A percentile compares a stretch with the other conserved stretches of the same genome.
phyloP scores from a whole-genome alignment of 2,888 invertebrate genomes.

The Xanthorhoe spadicearia region DNA sequence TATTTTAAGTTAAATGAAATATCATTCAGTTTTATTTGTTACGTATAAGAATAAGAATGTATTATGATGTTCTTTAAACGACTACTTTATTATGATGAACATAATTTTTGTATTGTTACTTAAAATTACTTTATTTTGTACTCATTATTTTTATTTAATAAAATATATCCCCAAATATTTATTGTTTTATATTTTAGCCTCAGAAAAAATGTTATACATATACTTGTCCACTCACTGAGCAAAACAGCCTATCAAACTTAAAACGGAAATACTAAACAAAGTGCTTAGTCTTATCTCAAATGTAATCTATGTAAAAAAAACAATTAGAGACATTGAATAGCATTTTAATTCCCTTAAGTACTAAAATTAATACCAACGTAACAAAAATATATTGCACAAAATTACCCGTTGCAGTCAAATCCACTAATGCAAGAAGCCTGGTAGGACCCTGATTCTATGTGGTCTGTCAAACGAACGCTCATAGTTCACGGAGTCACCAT shows the following conservation, averaged over 20 bases:
- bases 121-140: constrained; percentile 53
- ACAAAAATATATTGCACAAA: constrained; percentile 33
- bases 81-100: constrained; percentile 57
- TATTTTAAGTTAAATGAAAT: background rate
- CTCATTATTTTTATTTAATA: constrained; percentile 56
- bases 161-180: constrained; percentile 40
- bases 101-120: constrained; percentile 73
- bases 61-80: background rate
- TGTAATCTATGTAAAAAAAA: constrained; percentile 16
- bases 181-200: constrained; percentile 4
- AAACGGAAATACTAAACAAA: too few species aligned
- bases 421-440: constrained; percentile 65
- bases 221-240: too few species aligned
- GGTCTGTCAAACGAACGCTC: constrained; percentile 61
- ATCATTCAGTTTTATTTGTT: background rate
- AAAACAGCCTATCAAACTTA: constrained; percentile 18
- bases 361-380: constrained; percentile 4
- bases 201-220: too few species aligned
- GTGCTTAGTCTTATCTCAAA: too few species aligned
- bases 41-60: background rate
- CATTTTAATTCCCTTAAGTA: constrained; percentile 23
- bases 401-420: constrained; percentile 28
- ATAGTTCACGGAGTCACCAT: constrained; percentile 48
- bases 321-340: constrained; percentile 44
- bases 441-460: constrained; percentile 66